Evolutionary conservation across 2,888 invertebrate genomes (phyloP).

Genomic region (Teleiodes luculella): DNA sequence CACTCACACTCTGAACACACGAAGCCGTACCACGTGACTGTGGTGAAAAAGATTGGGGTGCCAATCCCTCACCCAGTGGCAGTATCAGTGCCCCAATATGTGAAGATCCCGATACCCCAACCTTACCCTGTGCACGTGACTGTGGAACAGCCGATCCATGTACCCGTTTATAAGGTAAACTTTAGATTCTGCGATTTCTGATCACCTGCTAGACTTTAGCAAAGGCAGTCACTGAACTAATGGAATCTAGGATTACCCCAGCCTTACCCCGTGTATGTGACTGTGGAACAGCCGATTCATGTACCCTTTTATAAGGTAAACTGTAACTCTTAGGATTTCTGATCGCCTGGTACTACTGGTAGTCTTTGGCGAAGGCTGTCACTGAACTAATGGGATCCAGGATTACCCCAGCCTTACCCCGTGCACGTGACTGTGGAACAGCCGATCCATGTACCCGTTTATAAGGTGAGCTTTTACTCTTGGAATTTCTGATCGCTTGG

Average conservation of each 20-base stretch:
- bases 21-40: conserved; percentile 83
- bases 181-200: no score
- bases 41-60: conserved; percentile 84
- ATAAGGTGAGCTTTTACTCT: conserved; percentile 81
- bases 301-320: no score
- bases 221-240: no score
- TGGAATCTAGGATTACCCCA: no score
- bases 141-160: conserved; percentile 84
- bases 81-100: conserved; percentile 83
- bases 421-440: conserved; percentile 85
- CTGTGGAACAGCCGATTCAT: no score
- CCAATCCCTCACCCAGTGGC: conserved; percentile 87
- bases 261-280: no score
- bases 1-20: conserved; percentile 83
- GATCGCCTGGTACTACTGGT: no score
- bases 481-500: no score
- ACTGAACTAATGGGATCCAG: no score
- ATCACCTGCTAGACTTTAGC: no score
- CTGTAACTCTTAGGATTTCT: no score
- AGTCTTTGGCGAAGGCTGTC: no score
- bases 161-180: conserved; percentile 83
- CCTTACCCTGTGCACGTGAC: conserved; percentile 86
- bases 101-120: conserved; percentile 85
- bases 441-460: conserved; percentile 85
- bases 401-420: conserved; percentile 86